Base-by-base conservation (phyloP, 1,140 invertebrate genomes). In the Triops longicaudatus region DNA sequence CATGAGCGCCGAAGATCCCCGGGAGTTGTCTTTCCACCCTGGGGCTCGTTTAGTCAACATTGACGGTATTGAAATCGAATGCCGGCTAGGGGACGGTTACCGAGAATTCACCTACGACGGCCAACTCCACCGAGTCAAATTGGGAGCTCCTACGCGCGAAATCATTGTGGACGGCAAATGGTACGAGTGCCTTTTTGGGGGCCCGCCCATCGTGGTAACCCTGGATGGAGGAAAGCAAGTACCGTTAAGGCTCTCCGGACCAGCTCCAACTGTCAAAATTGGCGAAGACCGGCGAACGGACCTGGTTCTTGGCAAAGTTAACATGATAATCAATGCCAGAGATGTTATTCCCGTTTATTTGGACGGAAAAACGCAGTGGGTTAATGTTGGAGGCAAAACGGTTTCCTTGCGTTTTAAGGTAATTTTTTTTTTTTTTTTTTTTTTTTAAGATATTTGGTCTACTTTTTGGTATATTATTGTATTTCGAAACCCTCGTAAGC, bases 141-240 rank as follows among this genome's bases (percentile, higher is more conserved):
- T 98, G 78, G 97, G 97, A 43, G 93, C 92, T 26, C 96, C 96
- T 0, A 96, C 94, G 0, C 87, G 95, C 75, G 96, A 98, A 83
- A 85, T 99, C 1, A 95, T 91, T 80, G 90, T 98, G 31, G 93
- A 98, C 83, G 91, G 91, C 26, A 86, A 88, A 41, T 92, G 90
- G 87, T 96, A 94, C 81, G 92, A 95, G 81, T 93, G 93, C 82
- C 93, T 91, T 80, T 98, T 98, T 84, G 96, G 95, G 74, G 95
- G 95, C 4, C 91, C 93, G 63, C 90, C 93, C 0, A 89, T 97
- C 6, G 87, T 87, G 17, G 89, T 98, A n/a, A 43, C 73, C 78
- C 73, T 99, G 14, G 50, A 63, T n/a, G 90, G 92, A 81, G 92
- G 92, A 0, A 90, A 91, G 79, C 86, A 89, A 71, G 88, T 91